These are phyloP conservation scores for Cheilosia urbana DNA, from an alignment of 2,888 invertebrate genomes.

Conservation along the genomic window DNA sequence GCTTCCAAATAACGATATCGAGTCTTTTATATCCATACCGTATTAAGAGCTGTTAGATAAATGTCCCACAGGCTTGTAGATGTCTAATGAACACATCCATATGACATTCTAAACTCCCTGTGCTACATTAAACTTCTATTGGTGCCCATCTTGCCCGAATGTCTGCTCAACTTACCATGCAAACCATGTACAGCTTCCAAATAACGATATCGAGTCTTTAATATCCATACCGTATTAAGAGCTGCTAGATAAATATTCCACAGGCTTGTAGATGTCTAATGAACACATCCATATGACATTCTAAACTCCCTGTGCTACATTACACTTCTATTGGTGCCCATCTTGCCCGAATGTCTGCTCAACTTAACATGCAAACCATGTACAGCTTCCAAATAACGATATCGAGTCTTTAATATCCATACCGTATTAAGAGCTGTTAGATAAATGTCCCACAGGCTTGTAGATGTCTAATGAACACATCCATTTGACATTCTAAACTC, in stretches of 20 bases:
- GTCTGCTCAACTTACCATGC: too few species aligned
- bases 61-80: conserved; percentile 4
- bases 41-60: conserved; percentile 4
- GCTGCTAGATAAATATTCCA: conserved; percentile 14
- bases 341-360: too few species aligned
- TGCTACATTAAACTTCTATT: too few species aligned
- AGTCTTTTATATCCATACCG: not conserved
- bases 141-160: too few species aligned
- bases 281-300: conserved; percentile 12
- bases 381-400: conserved; percentile 3
- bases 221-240: not conserved
- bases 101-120: not conserved
- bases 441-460: conserved; percentile 9
- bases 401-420: not conserved
- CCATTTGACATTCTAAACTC: conserved; percentile 25
- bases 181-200: too few species aligned
- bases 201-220: too few species aligned
- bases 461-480: not conserved
- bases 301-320: conserved; percentile 37
- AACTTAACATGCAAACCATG: too few species aligned
- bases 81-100: conserved; percentile 2
- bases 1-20: not conserved
- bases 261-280: conserved; percentile 32
- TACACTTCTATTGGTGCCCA: too few species aligned
- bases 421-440: conserved; percentile 9